Evolutionary conservation across 2,797 vertebrate genomes (phyloP).

Genomic region (Syngnathus acus): DNA sequence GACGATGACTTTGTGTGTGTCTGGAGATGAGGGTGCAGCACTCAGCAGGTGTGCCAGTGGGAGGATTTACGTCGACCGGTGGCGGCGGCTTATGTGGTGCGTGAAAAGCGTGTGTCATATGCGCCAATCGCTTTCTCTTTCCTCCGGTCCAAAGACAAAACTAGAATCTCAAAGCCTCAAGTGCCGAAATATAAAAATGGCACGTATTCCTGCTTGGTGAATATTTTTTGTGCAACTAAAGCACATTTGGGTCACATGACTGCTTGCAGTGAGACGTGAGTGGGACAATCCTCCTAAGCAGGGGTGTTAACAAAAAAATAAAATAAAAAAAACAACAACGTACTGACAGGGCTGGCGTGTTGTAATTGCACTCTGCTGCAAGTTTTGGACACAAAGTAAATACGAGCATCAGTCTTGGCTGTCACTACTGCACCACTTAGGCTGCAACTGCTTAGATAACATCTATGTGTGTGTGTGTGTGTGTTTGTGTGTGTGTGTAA

Average conservation of each 20-base stretch:
- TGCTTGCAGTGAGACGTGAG: slow-evolving; percentile 25
- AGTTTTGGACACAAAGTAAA: slow-evolving; percentile 34
- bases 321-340: not conserved
- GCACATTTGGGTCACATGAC: too few relatives aligned
- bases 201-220: not conserved
- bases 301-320: not conserved
- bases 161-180: not conserved
- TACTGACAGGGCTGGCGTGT: slow-evolving; percentile 15
- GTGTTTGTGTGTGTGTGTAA: not conserved
- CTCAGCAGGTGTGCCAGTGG: slow-evolving; percentile 27
- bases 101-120: slow-evolving; percentile 15
- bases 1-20: slow-evolving; percentile 20
- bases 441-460: slow-evolving; percentile 40
- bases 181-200: not conserved
- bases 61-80: slow-evolving; percentile 27
- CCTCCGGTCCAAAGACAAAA: not conserved
- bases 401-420: slow-evolving; percentile 25
- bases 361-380: slow-evolving; percentile 33
- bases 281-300: slow-evolving; percentile 10
- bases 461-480: slow-evolving; percentile 26
- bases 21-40: slow-evolving; percentile 22
- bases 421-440: slow-evolving; percentile 26
- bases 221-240: not conserved
- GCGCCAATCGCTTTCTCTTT: not conserved
- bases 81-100: slow-evolving; percentile 21